These are phyloP conservation scores for Lindbergichthys nudifrons DNA, from an alignment of 2,797 vertebrate genomes.

Conservation along the genomic window DNA sequence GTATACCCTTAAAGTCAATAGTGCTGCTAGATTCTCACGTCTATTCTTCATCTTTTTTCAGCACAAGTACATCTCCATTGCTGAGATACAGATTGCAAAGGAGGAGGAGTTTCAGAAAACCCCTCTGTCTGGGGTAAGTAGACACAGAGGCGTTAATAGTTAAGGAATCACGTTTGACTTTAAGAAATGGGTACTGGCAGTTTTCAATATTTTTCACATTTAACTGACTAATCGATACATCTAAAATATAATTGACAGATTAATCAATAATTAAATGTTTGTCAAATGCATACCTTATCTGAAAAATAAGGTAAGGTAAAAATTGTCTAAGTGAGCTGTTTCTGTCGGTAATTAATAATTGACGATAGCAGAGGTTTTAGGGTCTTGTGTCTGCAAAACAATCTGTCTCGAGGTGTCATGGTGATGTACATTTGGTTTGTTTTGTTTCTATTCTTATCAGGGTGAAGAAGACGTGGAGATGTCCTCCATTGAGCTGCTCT, in stretches of 20 bases:
- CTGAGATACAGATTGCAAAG: slow-evolving; percentile 94
- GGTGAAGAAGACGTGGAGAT: slow-evolving; percentile 96
- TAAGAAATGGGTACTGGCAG: too few species aligned
- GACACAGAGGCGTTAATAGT: background rate
- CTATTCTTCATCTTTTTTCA: slow-evolving; percentile 62
- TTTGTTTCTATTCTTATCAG: slow-evolving; percentile 63
- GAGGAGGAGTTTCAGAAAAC: slow-evolving; percentile 97
- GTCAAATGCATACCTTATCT: too few species aligned
- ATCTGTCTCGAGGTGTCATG: background rate
- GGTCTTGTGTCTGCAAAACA: background rate
- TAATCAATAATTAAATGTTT: too few species aligned
- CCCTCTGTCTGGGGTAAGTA: slow-evolving; percentile 93
- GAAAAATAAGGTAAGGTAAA: too few species aligned
- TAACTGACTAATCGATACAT: too few species aligned
- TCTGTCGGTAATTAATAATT: too few species aligned
- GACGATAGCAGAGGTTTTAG: too few species aligned
- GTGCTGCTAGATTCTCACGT: background rate
- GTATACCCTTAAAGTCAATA: background rate
- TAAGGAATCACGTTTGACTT: background rate
- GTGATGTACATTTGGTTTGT: background rate
- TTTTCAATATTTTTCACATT: too few species aligned
- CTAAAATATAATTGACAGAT: too few species aligned
- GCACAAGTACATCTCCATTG: slow-evolving; percentile 97
- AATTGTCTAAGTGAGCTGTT: too few species aligned
- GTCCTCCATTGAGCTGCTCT: slow-evolving; percentile 92